Evolutionary conservation across 2,797 vertebrate genomes (phyloP).

Genomic region (Aselliscus stoliczkanus): DNA sequence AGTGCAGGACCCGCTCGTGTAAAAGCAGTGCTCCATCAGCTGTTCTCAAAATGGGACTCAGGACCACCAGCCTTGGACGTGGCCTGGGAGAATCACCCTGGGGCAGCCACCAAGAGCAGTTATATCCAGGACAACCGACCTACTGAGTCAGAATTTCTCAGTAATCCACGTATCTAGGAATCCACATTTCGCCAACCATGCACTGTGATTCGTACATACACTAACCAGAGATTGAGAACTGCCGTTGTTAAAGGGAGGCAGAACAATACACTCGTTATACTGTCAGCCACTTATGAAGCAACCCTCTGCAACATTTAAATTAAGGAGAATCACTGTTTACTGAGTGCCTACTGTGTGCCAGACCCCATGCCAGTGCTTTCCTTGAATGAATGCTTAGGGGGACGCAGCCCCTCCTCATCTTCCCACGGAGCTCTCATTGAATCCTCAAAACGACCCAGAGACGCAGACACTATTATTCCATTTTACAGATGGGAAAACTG

Average conservation of each 20-base stretch:
- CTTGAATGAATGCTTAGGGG: too few relatives aligned
- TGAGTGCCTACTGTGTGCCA: rapidly evolving
- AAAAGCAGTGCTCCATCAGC: neutral
- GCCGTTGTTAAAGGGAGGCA: neutral
- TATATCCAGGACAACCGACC: neutral
- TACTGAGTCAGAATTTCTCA: neutral
- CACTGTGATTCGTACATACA: neutral
- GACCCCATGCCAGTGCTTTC: neutral
- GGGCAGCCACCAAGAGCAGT: neutral
- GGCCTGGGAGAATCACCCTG: rapidly evolving
- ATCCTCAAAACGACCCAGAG: neutral
- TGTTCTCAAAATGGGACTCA: neutral
- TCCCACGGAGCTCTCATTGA: neutral
- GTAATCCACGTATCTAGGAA: neutral
- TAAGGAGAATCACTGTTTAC: neutral
- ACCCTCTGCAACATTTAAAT: rapidly evolving
- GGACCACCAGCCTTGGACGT: neutral
- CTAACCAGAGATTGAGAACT: neutral
- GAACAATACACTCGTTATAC: rapidly evolving
- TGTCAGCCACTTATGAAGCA: neutral
- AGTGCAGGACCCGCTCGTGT: neutral
- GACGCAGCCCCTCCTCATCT: too few relatives aligned
- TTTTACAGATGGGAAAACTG: neutral
- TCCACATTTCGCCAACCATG: neutral
- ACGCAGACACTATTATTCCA: neutral